Evolutionary conservation across 2,797 vertebrate species (phyloP).

Genomic region (Acipenser ruthenus): DNA sequence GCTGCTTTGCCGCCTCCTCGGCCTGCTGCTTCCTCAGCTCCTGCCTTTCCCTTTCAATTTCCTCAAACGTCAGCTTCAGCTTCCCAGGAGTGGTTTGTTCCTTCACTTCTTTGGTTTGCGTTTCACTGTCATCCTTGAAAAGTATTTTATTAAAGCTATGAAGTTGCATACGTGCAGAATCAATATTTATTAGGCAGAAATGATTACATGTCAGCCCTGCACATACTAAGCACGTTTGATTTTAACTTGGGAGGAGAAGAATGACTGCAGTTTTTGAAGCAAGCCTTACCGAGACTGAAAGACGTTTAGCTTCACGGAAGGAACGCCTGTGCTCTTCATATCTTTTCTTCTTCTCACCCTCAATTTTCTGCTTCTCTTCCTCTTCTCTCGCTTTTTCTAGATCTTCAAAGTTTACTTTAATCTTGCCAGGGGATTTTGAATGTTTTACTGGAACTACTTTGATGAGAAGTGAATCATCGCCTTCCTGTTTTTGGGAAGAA

Average conservation of each 20-base stretch:
- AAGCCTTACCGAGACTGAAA: slow-evolving; percentile 39
- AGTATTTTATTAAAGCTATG: slow-evolving; percentile 22
- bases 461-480: slow-evolving; percentile 77
- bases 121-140: slow-evolving; percentile 57
- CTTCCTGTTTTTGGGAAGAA: slow-evolving; percentile 64
- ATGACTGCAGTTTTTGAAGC: no score
- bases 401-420: slow-evolving; percentile 78
- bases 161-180: neutral
- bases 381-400: slow-evolving; percentile 70
- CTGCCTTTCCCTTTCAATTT: slow-evolving; percentile 84
- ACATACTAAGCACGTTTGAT: slow-evolving; percentile 63
- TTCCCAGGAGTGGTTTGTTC: slow-evolving; percentile 70
- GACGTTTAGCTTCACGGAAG: slow-evolving; percentile 76
- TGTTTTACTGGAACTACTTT: slow-evolving; percentile 72
- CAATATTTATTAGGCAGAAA: slow-evolving; percentile 1
- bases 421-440: slow-evolving; percentile 71
- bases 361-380: slow-evolving; percentile 53
- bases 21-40: slow-evolving; percentile 72
- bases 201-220: neutral
- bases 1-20: slow-evolving; percentile 77
- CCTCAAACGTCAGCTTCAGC: slow-evolving; percentile 88
- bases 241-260: no score
- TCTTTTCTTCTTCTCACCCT: slow-evolving; percentile 71
- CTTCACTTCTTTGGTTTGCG: slow-evolving; percentile 46
- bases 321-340: slow-evolving; percentile 68